These are phyloP conservation scores for Myopa testacea DNA, from an alignment of 2,888 invertebrate genomes.

Conservation along the genomic window DNA sequence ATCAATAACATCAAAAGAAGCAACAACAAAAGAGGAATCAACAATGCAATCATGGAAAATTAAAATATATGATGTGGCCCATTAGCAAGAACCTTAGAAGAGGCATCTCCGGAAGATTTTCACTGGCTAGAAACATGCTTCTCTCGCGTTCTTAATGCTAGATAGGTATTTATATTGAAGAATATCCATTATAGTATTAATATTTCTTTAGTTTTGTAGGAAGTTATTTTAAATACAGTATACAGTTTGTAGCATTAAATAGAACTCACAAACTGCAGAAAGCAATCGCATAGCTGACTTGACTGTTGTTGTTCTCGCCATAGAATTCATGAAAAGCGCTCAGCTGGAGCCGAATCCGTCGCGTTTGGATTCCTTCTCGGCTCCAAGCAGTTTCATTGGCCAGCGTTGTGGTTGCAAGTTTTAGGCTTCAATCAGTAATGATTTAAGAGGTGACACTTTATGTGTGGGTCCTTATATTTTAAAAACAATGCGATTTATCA, in stretches of 20 bases:
- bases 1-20: not conserved
- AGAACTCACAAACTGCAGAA: not conserved
- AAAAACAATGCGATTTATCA: too few species aligned
- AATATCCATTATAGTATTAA: not conserved
- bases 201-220: not conserved
- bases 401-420: not conserved
- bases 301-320: not conserved
- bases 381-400: not conserved
- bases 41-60: slow-evolving; percentile 7
- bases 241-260: not conserved
- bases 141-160: not conserved
- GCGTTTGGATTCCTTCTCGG: not conserved
- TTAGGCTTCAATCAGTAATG: too few species aligned
- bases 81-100: slow-evolving; percentile 4
- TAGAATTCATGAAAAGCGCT: not conserved
- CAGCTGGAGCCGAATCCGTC: not conserved
- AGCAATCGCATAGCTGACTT: not conserved
- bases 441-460: too few species aligned
- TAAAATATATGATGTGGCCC: slow-evolving; percentile 20
- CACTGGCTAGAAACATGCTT: not conserved
- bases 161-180: not conserved
- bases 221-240: not conserved
- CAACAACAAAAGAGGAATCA: slow-evolving; percentile 3
- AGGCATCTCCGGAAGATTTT: not conserved
- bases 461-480: not conserved